Base-by-base conservation (phyloP, 2,797 vertebrate species). In the Antrozous pallidus region DNA sequence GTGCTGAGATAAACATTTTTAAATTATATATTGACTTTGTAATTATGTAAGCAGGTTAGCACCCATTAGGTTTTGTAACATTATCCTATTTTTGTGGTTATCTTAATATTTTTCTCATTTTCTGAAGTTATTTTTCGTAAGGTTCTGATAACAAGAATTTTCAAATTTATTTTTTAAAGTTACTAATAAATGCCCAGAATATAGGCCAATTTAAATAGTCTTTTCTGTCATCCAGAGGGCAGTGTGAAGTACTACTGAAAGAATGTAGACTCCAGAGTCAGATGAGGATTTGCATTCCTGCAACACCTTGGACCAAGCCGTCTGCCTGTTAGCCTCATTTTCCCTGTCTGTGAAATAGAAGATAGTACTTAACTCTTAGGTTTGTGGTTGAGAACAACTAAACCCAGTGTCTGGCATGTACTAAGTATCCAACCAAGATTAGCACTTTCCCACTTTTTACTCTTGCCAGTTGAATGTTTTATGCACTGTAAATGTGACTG, bases 31-130 rank as follows among this genome's bases (percentile, higher is more conserved):
- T 82, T 87, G 28, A 74, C 26, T 74, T n/a, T 69, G 87, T 22
- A 93, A 6, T 92, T 93, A 73, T 38, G 9, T 78, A 67, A 95
- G 85, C 61, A 73, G 88, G 33, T 87, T 82, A 89, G 77, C 26
- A 74, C 10, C n/a, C 26, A 40, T 71, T 69, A 36, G 28, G 0
- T 61, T 77, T 94, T 75, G 70, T 69, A 36, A 88, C 31, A 31
- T 82, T 79, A 40, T 90, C 31, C 47, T 67, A 67, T 71, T 26
- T 70, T 94, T 93, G 58, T 80, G 54, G 56, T 63, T 54, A 24
- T 80, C 47, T 49, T 88, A 89, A 47, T 84, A 20, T 47, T 38
- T 77, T 87, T 88, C 49, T 95, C 24, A 58, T 70, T 83, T 93
- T 54, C 17, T 80, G 8, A 74, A 69, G 58, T 88, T 67, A 77